Conservation (phyloP, 2,797 vertebrate genomes). For the Etheostoma perlongum region DNA sequence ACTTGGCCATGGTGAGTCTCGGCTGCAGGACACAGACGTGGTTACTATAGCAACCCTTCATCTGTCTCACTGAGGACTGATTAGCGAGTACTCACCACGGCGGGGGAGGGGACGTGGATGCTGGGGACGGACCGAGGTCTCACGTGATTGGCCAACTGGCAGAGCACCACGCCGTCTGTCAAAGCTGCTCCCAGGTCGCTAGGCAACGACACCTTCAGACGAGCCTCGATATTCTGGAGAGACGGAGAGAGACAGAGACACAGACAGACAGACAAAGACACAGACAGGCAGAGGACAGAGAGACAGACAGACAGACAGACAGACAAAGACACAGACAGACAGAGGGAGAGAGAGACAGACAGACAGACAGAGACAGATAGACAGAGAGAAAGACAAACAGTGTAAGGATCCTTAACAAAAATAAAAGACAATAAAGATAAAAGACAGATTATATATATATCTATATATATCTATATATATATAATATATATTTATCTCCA, state of each 20-base stretch:
- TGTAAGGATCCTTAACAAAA: too few species aligned
- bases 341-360: not conserved
- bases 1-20: conserved; percentile 98
- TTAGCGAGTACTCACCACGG: conserved; percentile 89
- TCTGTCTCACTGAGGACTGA: too few species aligned
- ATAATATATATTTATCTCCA: too few species aligned
- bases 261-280: not conserved
- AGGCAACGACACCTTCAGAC: conserved; percentile 94
- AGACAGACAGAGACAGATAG: too few species aligned
- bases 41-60: too few species aligned
- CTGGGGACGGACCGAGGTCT: conserved; percentile 96
- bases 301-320: not conserved
- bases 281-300: not conserved
- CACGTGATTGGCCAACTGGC: conserved; percentile 97
- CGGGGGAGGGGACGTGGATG: conserved; percentile 97
- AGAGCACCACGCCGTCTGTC: conserved; percentile 96
- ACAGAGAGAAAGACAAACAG: too few species aligned
- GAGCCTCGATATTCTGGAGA: conserved; percentile 92
- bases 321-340: not conserved
- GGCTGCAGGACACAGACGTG: conserved; percentile 83
- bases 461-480: too few species aligned
- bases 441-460: too few species aligned
- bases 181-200: conserved; percentile 93
- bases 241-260: not conserved
- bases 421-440: too few species aligned